Conservation (phyloP, 2,797 vertebrate species). For the Scarus forsteni region DNA sequence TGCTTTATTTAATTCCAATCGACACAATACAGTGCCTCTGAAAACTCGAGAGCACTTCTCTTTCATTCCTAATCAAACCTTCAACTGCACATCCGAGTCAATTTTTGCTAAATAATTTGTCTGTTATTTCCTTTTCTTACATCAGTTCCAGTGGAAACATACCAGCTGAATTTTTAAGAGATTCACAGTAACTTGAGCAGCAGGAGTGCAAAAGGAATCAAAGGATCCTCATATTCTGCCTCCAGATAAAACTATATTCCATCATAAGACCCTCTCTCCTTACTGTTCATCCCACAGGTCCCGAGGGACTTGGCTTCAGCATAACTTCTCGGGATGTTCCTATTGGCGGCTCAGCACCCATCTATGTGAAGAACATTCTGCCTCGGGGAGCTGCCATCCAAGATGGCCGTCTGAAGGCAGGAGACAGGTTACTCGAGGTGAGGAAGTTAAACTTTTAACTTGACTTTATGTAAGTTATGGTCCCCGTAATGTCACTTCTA, state of each 20-base stretch:
- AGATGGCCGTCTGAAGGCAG: slow-evolving; percentile 94
- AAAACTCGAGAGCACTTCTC: no score
- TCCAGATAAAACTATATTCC: slow-evolving; percentile 19
- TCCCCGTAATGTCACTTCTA: no score
- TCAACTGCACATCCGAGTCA: not conserved
- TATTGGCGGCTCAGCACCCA: slow-evolving; percentile 93
- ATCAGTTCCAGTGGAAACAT: slow-evolving; percentile 12
- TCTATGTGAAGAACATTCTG: slow-evolving; percentile 97
- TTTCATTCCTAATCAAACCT: slow-evolving; percentile 19
- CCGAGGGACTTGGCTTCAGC: slow-evolving; percentile 96
- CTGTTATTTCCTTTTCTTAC: slow-evolving; percentile 16
- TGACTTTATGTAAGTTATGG: not conserved
- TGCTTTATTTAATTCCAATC: no score
- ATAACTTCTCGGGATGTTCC: slow-evolving; percentile 96
- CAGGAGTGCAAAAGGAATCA: not conserved
- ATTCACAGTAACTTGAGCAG: slow-evolving; percentile 3
- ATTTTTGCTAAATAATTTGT: not conserved
- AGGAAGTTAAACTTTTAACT: slow-evolving; percentile 8
- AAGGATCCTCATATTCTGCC: not conserved
- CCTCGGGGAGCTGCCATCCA: slow-evolving; percentile 96
- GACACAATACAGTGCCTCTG: not conserved
- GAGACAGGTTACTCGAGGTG: slow-evolving; percentile 93
- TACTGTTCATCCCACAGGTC: slow-evolving; percentile 79
- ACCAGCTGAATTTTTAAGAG: not conserved
- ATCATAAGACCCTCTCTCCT: not conserved